Conservation (phyloP, 2,113 vertebrate genomes). For the Scolopax mira region DNA sequence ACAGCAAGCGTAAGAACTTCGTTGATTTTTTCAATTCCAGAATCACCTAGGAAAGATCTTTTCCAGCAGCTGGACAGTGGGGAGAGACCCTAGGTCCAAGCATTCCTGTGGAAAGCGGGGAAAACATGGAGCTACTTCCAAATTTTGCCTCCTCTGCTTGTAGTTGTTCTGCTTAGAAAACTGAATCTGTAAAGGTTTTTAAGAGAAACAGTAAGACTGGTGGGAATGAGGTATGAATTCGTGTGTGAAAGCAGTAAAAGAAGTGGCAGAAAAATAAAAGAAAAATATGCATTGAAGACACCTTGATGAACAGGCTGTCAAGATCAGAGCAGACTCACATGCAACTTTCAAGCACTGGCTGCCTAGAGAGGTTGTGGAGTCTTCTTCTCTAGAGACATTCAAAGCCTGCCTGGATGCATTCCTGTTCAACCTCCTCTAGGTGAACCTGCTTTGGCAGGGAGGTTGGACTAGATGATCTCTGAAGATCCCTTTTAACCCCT, state of each 20-base stretch:
- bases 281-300: neutral
- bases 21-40: neutral
- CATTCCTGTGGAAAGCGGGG: neutral
- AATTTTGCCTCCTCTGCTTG: neutral
- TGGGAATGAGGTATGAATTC: neutral
- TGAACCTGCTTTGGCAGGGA: too few species aligned
- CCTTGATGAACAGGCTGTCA: neutral
- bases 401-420: too few species aligned
- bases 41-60: neutral
- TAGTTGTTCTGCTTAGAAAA: neutral
- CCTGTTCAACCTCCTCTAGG: too few species aligned
- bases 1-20: neutral
- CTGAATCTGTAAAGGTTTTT: neutral
- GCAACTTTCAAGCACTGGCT: neutral
- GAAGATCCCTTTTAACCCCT: too few species aligned
- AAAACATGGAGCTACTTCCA: neutral
- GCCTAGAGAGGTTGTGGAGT: too few species aligned
- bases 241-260: neutral
- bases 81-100: neutral
- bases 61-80: neutral
- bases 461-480: too few species aligned
- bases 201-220: neutral
- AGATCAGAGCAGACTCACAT: neutral
- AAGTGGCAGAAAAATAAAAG: neutral
- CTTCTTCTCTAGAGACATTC: too few species aligned